These are phyloP conservation scores for Prochilodus magdalenae DNA, from an alignment of 2,113 vertebrate genomes.

Conservation along the genomic window DNA sequence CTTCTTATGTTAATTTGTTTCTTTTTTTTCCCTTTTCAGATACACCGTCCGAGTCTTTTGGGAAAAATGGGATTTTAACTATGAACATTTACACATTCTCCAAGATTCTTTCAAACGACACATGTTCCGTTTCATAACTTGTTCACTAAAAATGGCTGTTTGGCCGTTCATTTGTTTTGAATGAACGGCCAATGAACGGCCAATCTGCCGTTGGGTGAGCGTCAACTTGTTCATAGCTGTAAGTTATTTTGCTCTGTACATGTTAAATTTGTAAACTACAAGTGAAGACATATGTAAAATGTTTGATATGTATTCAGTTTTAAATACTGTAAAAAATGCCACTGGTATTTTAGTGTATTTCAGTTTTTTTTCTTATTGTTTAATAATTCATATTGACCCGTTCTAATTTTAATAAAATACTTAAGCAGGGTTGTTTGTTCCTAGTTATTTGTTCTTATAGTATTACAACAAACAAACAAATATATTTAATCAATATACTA, in stretches of 20 bases:
- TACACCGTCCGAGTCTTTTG: constrained; percentile 62
- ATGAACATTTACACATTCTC: constrained; percentile 70
- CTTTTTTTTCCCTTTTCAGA: constrained; percentile 64
- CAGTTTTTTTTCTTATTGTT: constrained; percentile 33
- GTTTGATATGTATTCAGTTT: constrained; percentile 25
- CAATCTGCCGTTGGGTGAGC: constrained; percentile 7
- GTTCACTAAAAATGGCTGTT: neutral
- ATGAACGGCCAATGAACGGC: no score
- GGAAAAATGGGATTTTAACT: constrained; percentile 72
- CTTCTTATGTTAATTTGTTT: neutral
- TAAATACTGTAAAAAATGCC: constrained; percentile 27
- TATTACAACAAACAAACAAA: no score
- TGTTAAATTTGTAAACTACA: constrained; percentile 31
- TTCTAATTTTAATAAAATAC: constrained; percentile 50
- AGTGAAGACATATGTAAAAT: constrained; percentile 29
- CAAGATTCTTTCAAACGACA: constrained; percentile 58
- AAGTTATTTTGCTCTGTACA: constrained; percentile 40
- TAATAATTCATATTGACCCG: constrained; percentile 51
- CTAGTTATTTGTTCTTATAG: neutral
- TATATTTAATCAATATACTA: no score
- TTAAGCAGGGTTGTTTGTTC: constrained; percentile 12
- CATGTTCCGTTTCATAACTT: constrained; percentile 60
- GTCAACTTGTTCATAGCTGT: constrained; percentile 27
- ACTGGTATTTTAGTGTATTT: constrained; percentile 48
- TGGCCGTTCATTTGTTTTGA: neutral